phyloP scores from a whole-genome alignment of 2,113 vertebrate species.

The Hirundichthys speculiger region DNA sequence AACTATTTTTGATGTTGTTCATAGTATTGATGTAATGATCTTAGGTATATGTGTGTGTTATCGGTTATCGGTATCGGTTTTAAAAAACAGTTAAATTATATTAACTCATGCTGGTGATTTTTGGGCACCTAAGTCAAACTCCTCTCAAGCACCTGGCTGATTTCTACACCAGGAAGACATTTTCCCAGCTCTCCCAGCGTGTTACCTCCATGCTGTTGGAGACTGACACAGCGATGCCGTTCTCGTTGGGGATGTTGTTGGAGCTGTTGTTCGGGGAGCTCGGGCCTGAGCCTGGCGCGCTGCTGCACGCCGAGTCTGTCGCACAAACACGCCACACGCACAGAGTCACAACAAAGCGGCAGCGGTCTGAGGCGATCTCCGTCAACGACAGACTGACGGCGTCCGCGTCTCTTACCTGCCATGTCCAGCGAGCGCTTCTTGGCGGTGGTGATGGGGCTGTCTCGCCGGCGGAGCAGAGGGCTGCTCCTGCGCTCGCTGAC shows the following conservation, averaged over 20 bases:
- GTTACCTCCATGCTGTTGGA: conserved; percentile 87
- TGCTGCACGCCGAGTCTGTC: conserved; percentile 93
- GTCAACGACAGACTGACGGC: too few relatives aligned
- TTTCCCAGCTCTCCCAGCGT: too few relatives aligned
- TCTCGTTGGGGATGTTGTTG: conserved; percentile 89
- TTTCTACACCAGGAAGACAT: too few relatives aligned
- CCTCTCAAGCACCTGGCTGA: too few relatives aligned
- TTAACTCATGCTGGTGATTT: too few relatives aligned
- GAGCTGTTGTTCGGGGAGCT: conserved; percentile 98
- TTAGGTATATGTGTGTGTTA: too few relatives aligned
- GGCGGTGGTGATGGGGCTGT: conserved; percentile 87
- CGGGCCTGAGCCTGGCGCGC: conserved; percentile 93
- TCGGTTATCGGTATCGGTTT: too few relatives aligned
- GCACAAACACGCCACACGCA: conserved; percentile 7
- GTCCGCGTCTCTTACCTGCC: conserved; percentile 81
- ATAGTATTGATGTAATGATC: too few relatives aligned
- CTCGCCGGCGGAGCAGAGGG: conserved; percentile 89
- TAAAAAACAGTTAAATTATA: too few relatives aligned
- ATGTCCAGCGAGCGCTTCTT: conserved; percentile 94
- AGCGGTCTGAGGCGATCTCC: not conserved
- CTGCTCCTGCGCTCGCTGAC: conserved; percentile 94
- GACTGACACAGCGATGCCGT: conserved; percentile 84
- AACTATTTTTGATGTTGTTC: too few relatives aligned
- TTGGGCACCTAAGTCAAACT: too few relatives aligned
- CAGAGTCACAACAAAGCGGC: too few relatives aligned